These are phyloP conservation scores for Lysandra coridon DNA, from an alignment of 2,888 invertebrate genomes.

Conservation along the genomic window DNA sequence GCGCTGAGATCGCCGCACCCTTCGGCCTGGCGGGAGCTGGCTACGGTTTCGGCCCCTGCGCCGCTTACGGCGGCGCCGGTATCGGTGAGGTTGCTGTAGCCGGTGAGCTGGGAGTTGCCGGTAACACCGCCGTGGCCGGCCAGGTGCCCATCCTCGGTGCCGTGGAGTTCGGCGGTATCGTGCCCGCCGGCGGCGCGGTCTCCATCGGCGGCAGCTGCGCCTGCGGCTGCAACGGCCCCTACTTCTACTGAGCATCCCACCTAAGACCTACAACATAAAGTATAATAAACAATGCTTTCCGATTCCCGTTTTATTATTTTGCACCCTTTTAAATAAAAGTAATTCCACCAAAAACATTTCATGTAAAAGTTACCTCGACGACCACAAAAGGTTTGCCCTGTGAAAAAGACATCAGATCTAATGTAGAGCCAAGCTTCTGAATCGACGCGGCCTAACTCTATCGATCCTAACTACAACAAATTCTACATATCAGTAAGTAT, in stretches of 20 bases:
- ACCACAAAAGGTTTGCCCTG: too few species aligned
- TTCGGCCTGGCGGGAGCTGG: constrained; percentile 21
- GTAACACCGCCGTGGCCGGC: constrained; percentile 48
- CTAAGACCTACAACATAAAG: not conserved
- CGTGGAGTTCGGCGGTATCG: constrained; percentile 51
- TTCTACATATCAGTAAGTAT: too few species aligned
- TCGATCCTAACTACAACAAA: too few species aligned
- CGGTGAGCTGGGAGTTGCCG: constrained; percentile 46
- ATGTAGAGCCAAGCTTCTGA: too few species aligned
- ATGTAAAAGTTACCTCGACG: too few species aligned
- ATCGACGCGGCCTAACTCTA: too few species aligned
- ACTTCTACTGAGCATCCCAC: not conserved
- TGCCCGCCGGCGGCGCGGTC: constrained; percentile 53
- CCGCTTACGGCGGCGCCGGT: constrained; percentile 44
- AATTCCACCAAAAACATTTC: too few species aligned
- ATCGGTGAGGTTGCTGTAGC: constrained; percentile 45
- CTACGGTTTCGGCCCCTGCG: constrained; percentile 37
- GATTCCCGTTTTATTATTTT: not conserved
- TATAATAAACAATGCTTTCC: not conserved
- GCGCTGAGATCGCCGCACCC: constrained; percentile 13
- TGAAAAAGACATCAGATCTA: too few species aligned
- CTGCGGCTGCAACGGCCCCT: constrained; percentile 45
- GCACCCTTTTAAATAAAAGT: too few species aligned
- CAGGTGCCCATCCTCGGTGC: constrained; percentile 52
- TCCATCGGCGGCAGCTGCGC: constrained; percentile 53